Evolutionary conservation across 2,113 vertebrate species (phyloP), one percentile per base, ranked within the genome.

Genomic region (Prietella phreatophila): DNA sequence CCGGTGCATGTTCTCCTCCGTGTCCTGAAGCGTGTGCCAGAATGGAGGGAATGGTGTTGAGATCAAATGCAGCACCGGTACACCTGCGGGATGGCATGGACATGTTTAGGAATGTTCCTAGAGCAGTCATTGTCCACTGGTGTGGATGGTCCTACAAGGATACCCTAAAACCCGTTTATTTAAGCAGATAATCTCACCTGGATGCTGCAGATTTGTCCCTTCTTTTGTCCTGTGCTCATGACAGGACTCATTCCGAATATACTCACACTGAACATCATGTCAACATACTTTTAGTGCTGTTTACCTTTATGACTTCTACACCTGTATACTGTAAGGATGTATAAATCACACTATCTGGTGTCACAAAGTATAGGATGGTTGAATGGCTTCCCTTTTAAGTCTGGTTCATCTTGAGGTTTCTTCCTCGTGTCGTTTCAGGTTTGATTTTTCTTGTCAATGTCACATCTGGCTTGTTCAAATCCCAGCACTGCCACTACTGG

Each of bases 21-120:
- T 96, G 94, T 98, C 97, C 0, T 96, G 93, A 20, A 95, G 76
- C 0, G 96, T 98, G 92, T 98, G 97, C 97, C 97, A 99, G 88
- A 97, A 96, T 0, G 91, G 53, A 0, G 97, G 97, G 94, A 99
- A 99, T 19, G 97, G 97, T 0, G 94, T 97, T n/a, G 97, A 89
- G 71, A 98, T 97, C 87, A 99, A 85, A 53, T 99, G 97, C 0
- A 98, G 95, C 76, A 97, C 96, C 0, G 96, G 96, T 2, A 97
- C 96, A 0, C 96, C 97, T 97, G 30, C 0, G 25, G n/a, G 33
- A 22, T 33, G 65, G 20, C 30, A 86, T 42, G 56, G 22, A 27
- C 56, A 61, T 39, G 82, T 36, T 79, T 10, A 83, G 6, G 27
- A 17, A 27, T n/a, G 63, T 25, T 22, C 47, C 19, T 11, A 78